phyloP scores from a whole-genome alignment of 2,888 invertebrate genomes.

The Nudaria mundana region DNA sequence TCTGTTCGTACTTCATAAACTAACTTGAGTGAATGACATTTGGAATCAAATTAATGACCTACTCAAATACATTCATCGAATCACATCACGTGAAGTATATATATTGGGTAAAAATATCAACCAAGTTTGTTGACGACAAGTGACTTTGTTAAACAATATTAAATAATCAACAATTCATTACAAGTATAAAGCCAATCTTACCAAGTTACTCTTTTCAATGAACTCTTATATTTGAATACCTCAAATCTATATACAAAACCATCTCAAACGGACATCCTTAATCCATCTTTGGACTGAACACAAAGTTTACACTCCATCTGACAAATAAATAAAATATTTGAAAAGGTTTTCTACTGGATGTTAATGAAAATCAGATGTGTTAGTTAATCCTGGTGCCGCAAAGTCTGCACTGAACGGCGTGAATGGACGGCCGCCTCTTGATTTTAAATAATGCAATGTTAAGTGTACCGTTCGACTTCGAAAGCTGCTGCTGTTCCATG shows the following conservation, averaged over 20 bases:
- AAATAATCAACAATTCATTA: too few species aligned
- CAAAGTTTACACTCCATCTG: conserved; percentile 61
- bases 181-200: too few species aligned
- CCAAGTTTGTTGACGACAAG: too few species aligned
- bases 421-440: conserved; percentile 23
- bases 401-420: conserved; percentile 43
- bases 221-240: conserved; percentile 28
- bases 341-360: conserved; percentile 36
- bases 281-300: conserved; percentile 56
- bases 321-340: conserved; percentile 39
- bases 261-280: conserved; percentile 36
- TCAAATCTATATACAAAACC: conserved; percentile 35
- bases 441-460: conserved; percentile 22
- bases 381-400: conserved; percentile 59
- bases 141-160: too few species aligned
- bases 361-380: conserved; percentile 59
- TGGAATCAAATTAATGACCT: too few species aligned
- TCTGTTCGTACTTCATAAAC: too few species aligned
- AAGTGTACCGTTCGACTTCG: conserved; percentile 32
- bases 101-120: too few species aligned
- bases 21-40: too few species aligned
- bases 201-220: not conserved
- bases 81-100: too few species aligned
- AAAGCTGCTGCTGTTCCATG: conserved; percentile 27
- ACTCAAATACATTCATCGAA: too few species aligned